A percentile compares a stretch with the other conserved stretches of the same genome.
Evolutionary conservation across 2,797 vertebrate genomes (phyloP).

Genomic region (Heterohyrax brucei): DNA sequence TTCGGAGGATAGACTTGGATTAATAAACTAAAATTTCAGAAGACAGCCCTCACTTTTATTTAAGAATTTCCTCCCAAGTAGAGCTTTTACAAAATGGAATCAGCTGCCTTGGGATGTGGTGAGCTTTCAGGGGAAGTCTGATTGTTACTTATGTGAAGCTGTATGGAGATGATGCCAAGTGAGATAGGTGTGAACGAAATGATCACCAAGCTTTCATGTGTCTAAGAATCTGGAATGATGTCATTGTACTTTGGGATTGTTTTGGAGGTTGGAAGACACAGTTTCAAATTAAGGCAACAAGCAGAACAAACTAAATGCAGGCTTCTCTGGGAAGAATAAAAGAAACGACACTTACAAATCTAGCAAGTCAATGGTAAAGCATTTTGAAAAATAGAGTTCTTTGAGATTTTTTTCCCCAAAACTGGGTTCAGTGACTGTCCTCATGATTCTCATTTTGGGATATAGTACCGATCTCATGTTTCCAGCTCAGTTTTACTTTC

Average conservation of each 20-base stretch:
- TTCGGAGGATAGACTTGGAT: conserved; percentile 2
- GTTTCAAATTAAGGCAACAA: conserved; percentile 14
- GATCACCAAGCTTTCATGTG: neutral
- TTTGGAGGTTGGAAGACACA: conserved; percentile 20
- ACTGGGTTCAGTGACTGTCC: neutral
- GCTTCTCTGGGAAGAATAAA: neutral
- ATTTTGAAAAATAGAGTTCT: conserved; percentile 28
- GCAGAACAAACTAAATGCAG: no score
- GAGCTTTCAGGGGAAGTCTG: neutral
- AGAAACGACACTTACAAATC: neutral
- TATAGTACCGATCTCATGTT: neutral
- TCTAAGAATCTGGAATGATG: neutral
- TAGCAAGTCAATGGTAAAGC: neutral
- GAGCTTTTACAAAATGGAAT: neutral
- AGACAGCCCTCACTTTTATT: neutral
- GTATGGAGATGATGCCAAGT: neutral
- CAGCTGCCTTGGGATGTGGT: neutral
- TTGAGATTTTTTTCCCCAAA: neutral
- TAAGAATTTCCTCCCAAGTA: neutral
- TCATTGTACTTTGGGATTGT: neutral
- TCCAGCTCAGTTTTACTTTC: neutral
- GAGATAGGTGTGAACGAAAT: neutral
- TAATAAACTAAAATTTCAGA: conserved; percentile 13
- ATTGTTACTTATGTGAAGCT: neutral
- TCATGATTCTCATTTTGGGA: neutral